phyloP scores from a whole-genome alignment of 1,140 invertebrate genomes.

The Lepidotrigona ventralis region DNA sequence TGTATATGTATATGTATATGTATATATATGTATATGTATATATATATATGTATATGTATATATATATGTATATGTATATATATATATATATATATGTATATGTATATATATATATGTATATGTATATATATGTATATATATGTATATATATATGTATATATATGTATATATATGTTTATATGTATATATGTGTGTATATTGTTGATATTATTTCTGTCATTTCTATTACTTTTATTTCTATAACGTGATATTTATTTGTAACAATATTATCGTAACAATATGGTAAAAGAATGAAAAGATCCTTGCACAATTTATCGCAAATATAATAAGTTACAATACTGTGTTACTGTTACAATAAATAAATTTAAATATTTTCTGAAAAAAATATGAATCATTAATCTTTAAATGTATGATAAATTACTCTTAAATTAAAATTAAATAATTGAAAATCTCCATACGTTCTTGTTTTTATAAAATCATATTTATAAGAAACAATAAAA shows the following conservation, averaged over 20 bases:
- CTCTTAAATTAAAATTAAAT: not conserved
- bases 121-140: too few relatives aligned
- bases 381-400: too few relatives aligned
- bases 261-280: not conserved
- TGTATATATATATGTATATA: too few relatives aligned
- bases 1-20: too few relatives aligned
- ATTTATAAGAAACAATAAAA: not conserved
- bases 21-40: too few relatives aligned
- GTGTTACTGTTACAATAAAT: not conserved
- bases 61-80: too few relatives aligned
- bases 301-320: not conserved
- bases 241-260: not conserved
- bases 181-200: too few relatives aligned
- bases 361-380: not conserved
- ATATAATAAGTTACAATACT: not conserved
- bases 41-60: too few relatives aligned
- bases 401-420: not conserved
- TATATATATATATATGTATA: too few relatives aligned
- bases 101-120: too few relatives aligned
- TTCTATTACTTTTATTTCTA: not conserved
- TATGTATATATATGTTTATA: too few relatives aligned
- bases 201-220: not conserved
- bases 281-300: not conserved
- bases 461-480: not conserved
- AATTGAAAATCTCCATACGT: not conserved